These are phyloP conservation scores for Typhlichthys subterraneus DNA, from an alignment of 2,797 vertebrate genomes.

Conservation along the genomic window DNA sequence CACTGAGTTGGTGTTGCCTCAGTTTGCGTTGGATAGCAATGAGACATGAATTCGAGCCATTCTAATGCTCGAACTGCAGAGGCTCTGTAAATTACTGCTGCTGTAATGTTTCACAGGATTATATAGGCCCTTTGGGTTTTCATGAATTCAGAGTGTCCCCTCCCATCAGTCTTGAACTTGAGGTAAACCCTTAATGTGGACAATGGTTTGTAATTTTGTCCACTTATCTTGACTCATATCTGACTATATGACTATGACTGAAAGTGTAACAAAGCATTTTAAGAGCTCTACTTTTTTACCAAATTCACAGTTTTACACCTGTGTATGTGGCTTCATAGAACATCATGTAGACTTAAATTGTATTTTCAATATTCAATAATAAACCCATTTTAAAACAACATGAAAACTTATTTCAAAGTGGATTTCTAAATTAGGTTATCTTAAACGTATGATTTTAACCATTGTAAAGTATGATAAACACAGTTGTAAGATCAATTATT, in stretches of 20 bases:
- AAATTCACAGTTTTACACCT: neutral
- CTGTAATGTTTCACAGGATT: constrained; percentile 3
- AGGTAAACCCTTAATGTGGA: too few relatives aligned
- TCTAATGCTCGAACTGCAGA: constrained; percentile 22
- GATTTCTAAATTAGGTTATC: neutral
- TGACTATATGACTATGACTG: too few relatives aligned
- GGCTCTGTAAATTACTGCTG: constrained; percentile 23
- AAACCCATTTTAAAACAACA: too few relatives aligned
- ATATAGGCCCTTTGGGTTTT: too few relatives aligned
- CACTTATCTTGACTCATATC: neutral
- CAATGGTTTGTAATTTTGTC: neutral
- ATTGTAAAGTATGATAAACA: too few relatives aligned
- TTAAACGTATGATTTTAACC: too few relatives aligned
- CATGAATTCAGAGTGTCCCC: too few relatives aligned
- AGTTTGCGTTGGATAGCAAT: constrained; percentile 33
- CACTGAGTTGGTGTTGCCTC: constrained; percentile 66
- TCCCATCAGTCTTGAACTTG: too few relatives aligned
- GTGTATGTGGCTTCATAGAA: too few relatives aligned
- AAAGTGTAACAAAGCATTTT: neutral
- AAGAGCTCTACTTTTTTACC: neutral
- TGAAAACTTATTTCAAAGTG: neutral
- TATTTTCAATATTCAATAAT: too few relatives aligned
- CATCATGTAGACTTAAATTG: too few relatives aligned
- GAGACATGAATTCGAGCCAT: constrained; percentile 44
- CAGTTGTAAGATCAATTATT: too few relatives aligned